A percentile compares a stretch with the other conserved stretches of the same genome.
These are phyloP conservation scores for Diachasmimorpha longicaudata DNA, from an alignment of 1,140 invertebrate genomes.

Conservation along the genomic window DNA sequence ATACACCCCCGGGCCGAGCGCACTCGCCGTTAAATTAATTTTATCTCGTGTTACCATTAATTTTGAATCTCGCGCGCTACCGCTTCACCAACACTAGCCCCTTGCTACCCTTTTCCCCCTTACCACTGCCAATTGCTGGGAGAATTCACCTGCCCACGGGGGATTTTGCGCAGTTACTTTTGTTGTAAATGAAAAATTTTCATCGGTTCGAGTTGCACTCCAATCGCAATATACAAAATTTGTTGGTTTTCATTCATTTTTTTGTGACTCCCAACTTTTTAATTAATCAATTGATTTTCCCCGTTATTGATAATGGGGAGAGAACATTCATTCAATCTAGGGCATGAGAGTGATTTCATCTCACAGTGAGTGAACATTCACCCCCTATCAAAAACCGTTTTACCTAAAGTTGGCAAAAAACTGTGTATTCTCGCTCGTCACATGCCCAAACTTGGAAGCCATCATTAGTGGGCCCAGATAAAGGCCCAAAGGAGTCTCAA, in stretches of 20 bases:
- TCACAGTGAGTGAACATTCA: no score
- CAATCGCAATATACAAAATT: not conserved
- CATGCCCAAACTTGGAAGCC: not conserved
- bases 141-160: not conserved
- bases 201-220: not conserved
- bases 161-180: not conserved
- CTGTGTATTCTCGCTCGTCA: no score
- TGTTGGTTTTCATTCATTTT: not conserved
- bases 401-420: no score
- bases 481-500: not conserved
- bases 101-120: not conserved
- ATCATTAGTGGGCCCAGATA: not conserved
- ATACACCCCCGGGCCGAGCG: conserved; percentile 55
- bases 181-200: conserved; percentile 2
- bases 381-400: no score
- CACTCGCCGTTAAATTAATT: conserved; percentile 62
- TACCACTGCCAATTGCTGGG: not conserved
- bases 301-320: no score
- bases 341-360: no score
- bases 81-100: not conserved
- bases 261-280: not conserved
- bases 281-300: not conserved
- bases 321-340: no score
- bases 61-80: conserved; percentile 43
- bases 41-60: conserved; percentile 60